Percentiles rank a stretch among this genome's conserved stretches.
Evolutionary conservation across 2,888 invertebrate genomes (phyloP).

Genomic region (Trachelus iudaicus): DNA sequence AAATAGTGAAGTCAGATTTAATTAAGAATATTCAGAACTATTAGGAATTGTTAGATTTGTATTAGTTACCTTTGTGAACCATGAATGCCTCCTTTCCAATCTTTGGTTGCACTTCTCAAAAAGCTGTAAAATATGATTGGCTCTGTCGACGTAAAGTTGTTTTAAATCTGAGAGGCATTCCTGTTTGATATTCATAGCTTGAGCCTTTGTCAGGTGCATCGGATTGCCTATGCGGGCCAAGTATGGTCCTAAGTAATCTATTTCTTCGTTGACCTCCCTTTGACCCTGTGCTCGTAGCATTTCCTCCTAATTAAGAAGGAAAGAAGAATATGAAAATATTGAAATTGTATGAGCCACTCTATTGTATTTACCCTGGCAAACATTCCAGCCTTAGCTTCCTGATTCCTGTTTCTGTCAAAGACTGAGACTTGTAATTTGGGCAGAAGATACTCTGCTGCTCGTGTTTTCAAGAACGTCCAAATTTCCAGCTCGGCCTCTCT

Average conservation of each 20-base stretch:
- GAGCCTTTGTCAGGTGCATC: constrained; percentile 60
- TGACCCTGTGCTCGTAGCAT: constrained; percentile 68
- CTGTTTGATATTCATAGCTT: constrained; percentile 68
- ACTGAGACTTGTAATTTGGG: constrained; percentile 68
- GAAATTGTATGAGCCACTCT: background rate
- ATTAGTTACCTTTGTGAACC: constrained; percentile 65
- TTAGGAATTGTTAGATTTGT: background rate
- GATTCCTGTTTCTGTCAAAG: constrained; percentile 70
- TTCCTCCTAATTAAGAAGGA: constrained; percentile 63
- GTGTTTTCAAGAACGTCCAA: constrained; percentile 64
- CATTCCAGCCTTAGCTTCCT: constrained; percentile 68
- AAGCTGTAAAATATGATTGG: constrained; percentile 73
- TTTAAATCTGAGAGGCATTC: constrained; percentile 78
- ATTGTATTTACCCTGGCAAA: constrained; percentile 65
- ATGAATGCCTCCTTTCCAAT: constrained; percentile 70
- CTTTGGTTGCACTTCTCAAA: constrained; percentile 72
- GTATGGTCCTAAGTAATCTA: constrained; percentile 75
- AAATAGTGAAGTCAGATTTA: background rate
- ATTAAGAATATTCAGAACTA: background rate
- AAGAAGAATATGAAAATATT: background rate
- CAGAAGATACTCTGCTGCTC: constrained; percentile 66
- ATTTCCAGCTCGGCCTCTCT: constrained; percentile 68
- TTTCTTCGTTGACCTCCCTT: constrained; percentile 72
- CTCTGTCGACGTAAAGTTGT: constrained; percentile 71
- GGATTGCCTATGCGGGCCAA: constrained; percentile 71